Evolutionary conservation across 2,888 invertebrate genomes (phyloP).

Genomic region (Zhuqinia jingwanae): DNA sequence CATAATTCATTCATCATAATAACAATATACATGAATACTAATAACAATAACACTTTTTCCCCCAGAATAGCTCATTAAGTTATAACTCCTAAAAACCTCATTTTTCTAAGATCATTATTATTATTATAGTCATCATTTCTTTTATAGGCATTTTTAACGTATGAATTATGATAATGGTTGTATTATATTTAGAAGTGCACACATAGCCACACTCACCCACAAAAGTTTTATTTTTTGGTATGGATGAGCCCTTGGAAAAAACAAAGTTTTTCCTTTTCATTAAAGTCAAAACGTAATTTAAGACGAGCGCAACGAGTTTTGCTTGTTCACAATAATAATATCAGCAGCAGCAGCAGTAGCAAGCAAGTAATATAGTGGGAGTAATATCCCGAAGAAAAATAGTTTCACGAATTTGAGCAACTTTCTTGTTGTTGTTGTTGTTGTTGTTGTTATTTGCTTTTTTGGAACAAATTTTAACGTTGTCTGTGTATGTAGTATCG

Average conservation of each 20-base stretch:
- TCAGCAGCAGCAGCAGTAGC: not conserved
- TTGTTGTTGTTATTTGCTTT: conserved; percentile 42
- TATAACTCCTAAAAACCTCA: conserved; percentile 14
- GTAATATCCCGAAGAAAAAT: not conserved
- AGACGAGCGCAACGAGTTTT: too few species aligned
- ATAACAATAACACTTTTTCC: not conserved
- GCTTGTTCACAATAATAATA: too few species aligned
- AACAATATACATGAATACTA: not conserved
- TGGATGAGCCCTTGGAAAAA: not conserved
- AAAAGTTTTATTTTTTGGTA: not conserved
- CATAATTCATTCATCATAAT: too few species aligned
- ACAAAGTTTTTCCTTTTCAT: conserved; percentile 4
- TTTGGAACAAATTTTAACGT: conserved; percentile 31
- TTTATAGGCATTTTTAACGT: not conserved
- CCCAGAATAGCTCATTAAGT: conserved; percentile 6
- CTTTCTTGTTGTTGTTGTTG: too few species aligned
- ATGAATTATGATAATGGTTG: too few species aligned
- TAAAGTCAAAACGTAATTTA: conserved; percentile 3
- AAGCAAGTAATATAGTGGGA: too few species aligned
- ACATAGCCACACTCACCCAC: not conserved
- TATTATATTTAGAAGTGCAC: too few species aligned
- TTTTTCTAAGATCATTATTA: not conserved
- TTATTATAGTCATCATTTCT: not conserved
- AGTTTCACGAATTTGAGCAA: conserved; percentile 4
- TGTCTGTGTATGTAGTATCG: not conserved